Evolutionary conservation across 2,113 vertebrate genomes (phyloP).

Genomic region (Rhabdornis inornatus): DNA sequence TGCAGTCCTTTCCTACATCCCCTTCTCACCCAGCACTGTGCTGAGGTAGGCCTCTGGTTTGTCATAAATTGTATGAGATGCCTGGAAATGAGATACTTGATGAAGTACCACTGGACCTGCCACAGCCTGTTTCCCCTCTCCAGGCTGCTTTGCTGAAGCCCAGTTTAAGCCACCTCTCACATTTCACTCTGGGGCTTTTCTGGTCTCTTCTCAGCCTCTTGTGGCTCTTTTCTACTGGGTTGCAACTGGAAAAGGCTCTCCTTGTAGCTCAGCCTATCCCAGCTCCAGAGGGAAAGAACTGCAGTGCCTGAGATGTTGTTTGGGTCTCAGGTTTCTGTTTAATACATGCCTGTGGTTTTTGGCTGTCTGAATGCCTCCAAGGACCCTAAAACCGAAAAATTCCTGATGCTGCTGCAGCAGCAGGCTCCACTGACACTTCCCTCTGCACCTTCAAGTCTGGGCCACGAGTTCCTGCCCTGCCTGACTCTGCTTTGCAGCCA

Average conservation of each 20-base stretch:
- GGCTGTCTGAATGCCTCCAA: background rate
- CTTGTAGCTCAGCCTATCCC: background rate
- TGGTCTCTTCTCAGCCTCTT: background rate
- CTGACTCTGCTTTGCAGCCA: background rate
- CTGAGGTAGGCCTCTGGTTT: background rate
- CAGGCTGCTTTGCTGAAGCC: background rate
- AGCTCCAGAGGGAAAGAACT: background rate
- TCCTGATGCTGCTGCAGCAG: background rate
- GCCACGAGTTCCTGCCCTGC: background rate
- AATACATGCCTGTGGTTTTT: constrained; percentile 18
- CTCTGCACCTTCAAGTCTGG: rapidly evolving
- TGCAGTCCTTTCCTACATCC: background rate
- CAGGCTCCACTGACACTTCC: background rate
- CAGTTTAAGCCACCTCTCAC: background rate
- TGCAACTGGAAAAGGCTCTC: background rate
- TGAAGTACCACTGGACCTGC: background rate
- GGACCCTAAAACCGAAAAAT: background rate
- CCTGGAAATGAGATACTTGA: background rate
- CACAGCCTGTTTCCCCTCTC: background rate
- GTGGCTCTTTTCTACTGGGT: background rate
- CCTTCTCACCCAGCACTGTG: background rate
- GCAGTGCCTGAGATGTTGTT: background rate
- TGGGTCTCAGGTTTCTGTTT: constrained; percentile 4
- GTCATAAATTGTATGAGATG: background rate
- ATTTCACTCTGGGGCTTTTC: background rate